Conservation (phyloP, 2,888 invertebrate genomes). For the Tanytarsus gracilentus region DNA sequence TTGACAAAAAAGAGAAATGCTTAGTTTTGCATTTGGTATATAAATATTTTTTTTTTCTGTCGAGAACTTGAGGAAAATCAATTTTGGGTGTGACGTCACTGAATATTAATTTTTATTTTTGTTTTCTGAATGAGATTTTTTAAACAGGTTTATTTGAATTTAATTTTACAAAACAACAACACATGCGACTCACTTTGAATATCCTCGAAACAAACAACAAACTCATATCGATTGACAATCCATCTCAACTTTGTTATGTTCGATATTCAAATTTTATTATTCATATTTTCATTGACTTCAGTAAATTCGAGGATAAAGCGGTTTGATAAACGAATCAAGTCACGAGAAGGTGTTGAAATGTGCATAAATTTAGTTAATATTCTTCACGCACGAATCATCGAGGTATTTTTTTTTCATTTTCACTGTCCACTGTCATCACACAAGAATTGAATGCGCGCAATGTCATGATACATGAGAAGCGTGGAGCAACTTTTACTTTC, state of each 20-base stretch:
- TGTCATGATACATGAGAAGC: background rate
- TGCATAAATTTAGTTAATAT: background rate
- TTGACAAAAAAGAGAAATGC: slow-evolving; percentile 19
- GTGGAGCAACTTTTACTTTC: slow-evolving; percentile 1
- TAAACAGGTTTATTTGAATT: no score
- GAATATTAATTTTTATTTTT: background rate
- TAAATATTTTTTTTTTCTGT: background rate
- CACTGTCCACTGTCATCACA: no score
- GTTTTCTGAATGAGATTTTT: background rate
- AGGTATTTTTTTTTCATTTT: no score
- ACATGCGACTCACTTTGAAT: no score
- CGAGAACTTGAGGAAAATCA: background rate
- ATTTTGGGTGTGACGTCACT: background rate
- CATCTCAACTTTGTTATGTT: slow-evolving; percentile 6
- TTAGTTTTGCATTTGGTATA: background rate
- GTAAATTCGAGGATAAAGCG: no score
- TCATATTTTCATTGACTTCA: background rate
- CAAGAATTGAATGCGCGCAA: no score
- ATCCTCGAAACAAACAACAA: background rate
- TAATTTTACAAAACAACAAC: no score
- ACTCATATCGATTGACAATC: background rate
- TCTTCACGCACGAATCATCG: background rate
- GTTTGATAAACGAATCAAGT: no score
- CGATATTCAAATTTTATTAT: slow-evolving; percentile 24
- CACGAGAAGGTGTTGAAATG: no score